Evolutionary conservation across 2,888 invertebrate genomes (phyloP).

Genomic region (Plebejus argus): DNA sequence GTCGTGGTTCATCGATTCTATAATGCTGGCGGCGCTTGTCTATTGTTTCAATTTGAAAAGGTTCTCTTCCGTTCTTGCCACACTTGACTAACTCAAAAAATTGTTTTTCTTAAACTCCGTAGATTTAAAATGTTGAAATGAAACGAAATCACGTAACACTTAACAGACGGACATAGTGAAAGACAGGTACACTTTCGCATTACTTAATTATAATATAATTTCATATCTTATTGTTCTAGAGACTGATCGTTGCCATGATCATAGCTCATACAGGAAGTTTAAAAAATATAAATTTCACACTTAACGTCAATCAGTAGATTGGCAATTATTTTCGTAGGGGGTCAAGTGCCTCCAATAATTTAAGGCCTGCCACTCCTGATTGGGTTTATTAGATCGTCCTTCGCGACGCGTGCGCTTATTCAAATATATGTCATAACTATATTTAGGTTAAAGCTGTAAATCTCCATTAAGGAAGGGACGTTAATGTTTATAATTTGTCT

Average conservation of each 20-base stretch:
- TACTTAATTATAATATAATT: no score
- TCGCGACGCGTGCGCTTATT: slow-evolving; percentile 29
- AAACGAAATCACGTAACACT: not conserved
- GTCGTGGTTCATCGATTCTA: not conserved
- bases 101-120: not conserved
- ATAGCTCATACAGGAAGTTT: not conserved
- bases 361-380: slow-evolving; percentile 42
- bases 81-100: not conserved
- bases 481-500: slow-evolving; percentile 14
- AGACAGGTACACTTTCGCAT: no score
- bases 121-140: not conserved
- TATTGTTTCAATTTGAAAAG: slow-evolving; percentile 1
- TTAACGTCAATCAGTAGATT: slow-evolving; percentile 44
- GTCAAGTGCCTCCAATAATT: slow-evolving; percentile 52
- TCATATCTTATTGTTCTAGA: no score
- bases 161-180: no score
- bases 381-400: slow-evolving; percentile 45
- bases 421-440: slow-evolving; percentile 25
- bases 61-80: not conserved
- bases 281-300: slow-evolving; percentile 23
- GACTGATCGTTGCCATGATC: not conserved
- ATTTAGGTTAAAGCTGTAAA: slow-evolving; percentile 30
- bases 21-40: no score
- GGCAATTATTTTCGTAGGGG: slow-evolving; percentile 59
- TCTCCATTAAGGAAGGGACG: not conserved